Evolutionary conservation across 2,888 invertebrate genomes (phyloP).

Genomic region (Norana najaformis): DNA sequence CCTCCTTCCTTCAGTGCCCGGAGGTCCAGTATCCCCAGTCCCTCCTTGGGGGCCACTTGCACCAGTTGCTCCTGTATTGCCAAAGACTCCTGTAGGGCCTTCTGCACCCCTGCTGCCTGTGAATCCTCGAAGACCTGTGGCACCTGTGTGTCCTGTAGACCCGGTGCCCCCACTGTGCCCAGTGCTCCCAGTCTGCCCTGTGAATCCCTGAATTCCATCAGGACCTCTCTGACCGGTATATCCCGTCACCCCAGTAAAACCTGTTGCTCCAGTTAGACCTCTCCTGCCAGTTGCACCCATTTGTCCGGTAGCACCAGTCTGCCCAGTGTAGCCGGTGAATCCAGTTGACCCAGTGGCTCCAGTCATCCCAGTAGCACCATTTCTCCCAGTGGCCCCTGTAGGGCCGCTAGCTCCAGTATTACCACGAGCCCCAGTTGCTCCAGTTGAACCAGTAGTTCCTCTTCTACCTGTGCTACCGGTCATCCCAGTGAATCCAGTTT

Average conservation of each 20-base stretch:
- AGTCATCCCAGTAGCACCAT: not conserved
- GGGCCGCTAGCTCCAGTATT: not conserved
- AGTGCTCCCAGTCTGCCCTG: slow-evolving; percentile 19
- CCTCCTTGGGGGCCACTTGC: not conserved
- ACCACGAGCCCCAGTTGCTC: not conserved
- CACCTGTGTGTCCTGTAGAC: not conserved
- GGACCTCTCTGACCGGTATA: slow-evolving; percentile 16
- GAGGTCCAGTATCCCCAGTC: not conserved
- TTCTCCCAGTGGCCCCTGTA: not conserved
- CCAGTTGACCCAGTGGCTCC: slow-evolving; percentile 21
- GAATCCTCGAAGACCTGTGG: slow-evolving; percentile 23
- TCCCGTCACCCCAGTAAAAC: slow-evolving; percentile 24
- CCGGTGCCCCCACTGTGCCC: slow-evolving; percentile 17
- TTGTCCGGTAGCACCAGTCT: not conserved
- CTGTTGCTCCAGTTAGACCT: slow-evolving; percentile 27
- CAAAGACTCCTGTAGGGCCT: not conserved
- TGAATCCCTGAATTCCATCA: slow-evolving; percentile 17
- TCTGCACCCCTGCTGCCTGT: not conserved
- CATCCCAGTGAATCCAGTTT: slow-evolving; percentile 6
- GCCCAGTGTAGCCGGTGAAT: slow-evolving; percentile 23
- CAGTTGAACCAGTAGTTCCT: slow-evolving; percentile 15
- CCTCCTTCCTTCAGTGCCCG: not conserved
- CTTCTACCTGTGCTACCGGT: not conserved
- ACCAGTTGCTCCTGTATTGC: not conserved
- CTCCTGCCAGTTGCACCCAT: not conserved